Evolutionary conservation across 2,797 vertebrate genomes (phyloP).

Genomic region (Acrocephalus scirpaceus): DNA sequence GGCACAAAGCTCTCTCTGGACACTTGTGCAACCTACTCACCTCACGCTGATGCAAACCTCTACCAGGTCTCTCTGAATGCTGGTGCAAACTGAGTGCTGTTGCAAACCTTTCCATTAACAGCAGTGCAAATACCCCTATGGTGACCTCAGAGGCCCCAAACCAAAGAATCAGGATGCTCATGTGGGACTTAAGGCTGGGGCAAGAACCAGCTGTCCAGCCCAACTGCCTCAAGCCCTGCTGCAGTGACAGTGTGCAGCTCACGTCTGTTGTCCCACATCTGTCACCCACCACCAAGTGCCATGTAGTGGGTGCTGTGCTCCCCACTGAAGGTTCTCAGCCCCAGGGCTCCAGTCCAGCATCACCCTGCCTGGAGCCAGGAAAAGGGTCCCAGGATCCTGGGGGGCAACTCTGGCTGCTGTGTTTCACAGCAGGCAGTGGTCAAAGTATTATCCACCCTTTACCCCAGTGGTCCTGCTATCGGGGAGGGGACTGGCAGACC

Average conservation of each 20-base stretch:
- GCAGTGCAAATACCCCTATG: not conserved
- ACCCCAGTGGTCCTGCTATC: not conserved
- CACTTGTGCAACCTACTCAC: not conserved
- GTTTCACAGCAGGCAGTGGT: not conserved
- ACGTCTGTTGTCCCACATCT: not conserved
- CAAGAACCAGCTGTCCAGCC: not conserved
- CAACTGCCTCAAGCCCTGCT: not conserved
- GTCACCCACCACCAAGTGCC: too few relatives aligned
- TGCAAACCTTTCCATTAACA: not conserved
- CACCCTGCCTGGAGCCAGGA: too few relatives aligned
- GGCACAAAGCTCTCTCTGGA: not conserved
- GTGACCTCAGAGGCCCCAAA: not conserved
- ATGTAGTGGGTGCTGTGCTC: not conserved
- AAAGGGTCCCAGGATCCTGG: fast-evolving
- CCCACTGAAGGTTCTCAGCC: not conserved
- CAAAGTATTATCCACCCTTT: not conserved
- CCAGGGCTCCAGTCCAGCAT: not conserved
- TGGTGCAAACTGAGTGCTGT: not conserved
- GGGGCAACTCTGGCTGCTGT: fast-evolving
- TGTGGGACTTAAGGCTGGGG: not conserved
- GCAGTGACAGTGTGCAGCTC: not conserved
- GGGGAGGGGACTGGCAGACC: not conserved
- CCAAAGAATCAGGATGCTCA: not conserved
- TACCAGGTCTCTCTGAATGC: not conserved
- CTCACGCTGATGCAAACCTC: not conserved